Percentiles rank a stretch among this genome's conserved stretches.
Conservation (phyloP, 2,888 invertebrate species). For the Tenodera sinensis region DNA sequence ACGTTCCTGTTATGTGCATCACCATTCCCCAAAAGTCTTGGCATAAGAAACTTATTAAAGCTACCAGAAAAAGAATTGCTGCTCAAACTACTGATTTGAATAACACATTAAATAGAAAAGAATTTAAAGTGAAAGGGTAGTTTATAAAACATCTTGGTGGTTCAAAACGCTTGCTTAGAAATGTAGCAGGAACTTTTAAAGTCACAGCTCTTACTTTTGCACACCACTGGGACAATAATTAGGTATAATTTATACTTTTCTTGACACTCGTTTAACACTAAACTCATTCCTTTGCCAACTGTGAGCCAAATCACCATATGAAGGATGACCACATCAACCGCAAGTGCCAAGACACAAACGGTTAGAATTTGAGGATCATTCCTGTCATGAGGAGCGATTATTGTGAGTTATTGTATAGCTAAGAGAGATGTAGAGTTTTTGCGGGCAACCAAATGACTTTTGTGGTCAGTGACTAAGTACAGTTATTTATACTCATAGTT, state of each 20-base stretch:
- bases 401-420: background rate
- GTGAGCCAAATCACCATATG: background rate
- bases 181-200: too few relatives aligned
- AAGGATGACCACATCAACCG: background rate
- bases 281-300: background rate
- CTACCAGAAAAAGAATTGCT: too few relatives aligned
- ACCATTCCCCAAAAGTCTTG: too few relatives aligned
- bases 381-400: background rate
- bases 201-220: background rate
- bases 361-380: background rate
- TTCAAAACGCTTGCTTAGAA: too few relatives aligned
- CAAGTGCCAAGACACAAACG: background rate
- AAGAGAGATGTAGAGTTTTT: background rate
- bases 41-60: too few relatives aligned
- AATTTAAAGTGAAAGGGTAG: too few relatives aligned
- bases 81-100: too few relatives aligned
- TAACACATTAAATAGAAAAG: too few relatives aligned
- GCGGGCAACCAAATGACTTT: background rate
- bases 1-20: too few relatives aligned
- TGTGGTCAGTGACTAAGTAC: background rate
- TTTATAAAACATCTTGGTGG: too few relatives aligned
- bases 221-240: background rate
- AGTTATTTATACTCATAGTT: background rate
- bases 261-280: background rate
- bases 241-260: background rate